Percentiles rank a stretch among this genome's conserved stretches.
These are phyloP conservation scores for Balearica regulorum DNA, from an alignment of 2,797 vertebrate genomes.

Conservation along the genomic window DNA sequence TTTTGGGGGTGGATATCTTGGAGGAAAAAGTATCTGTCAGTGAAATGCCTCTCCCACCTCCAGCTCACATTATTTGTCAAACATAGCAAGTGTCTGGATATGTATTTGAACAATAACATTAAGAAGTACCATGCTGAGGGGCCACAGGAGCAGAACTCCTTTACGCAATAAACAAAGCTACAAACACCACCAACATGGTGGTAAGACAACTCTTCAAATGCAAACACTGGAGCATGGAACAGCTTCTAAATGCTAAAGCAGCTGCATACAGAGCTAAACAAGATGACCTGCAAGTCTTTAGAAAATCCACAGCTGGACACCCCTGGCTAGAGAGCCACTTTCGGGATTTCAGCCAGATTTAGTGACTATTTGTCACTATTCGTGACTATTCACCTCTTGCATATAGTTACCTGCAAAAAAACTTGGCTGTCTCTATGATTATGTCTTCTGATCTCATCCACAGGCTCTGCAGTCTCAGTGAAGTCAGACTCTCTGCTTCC, in stretches of 20 bases:
- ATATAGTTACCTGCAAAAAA: neutral
- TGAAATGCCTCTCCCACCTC: neutral
- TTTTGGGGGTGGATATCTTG: neutral
- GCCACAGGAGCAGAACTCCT: neutral
- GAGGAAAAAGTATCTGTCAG: neutral
- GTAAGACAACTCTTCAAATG: neutral
- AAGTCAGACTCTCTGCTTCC: neutral
- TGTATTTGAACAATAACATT: neutral
- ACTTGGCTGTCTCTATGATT: neutral
- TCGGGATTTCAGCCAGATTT: neutral
- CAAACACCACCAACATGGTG: constrained; percentile 11
- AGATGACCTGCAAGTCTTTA: neutral
- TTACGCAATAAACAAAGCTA: constrained; percentile 10
- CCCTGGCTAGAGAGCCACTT: neutral
- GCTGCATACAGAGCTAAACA: neutral
- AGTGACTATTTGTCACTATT: neutral
- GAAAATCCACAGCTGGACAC: neutral
- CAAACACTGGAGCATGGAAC: neutral
- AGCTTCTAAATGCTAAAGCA: neutral
- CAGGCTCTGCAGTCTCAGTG: neutral
- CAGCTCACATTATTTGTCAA: neutral
- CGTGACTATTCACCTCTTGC: neutral
- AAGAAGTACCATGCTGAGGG: neutral
- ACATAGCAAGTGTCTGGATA: neutral
- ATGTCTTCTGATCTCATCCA: neutral